phyloP scores from a whole-genome alignment of 2,888 invertebrate species.

The Agrilus mali region DNA sequence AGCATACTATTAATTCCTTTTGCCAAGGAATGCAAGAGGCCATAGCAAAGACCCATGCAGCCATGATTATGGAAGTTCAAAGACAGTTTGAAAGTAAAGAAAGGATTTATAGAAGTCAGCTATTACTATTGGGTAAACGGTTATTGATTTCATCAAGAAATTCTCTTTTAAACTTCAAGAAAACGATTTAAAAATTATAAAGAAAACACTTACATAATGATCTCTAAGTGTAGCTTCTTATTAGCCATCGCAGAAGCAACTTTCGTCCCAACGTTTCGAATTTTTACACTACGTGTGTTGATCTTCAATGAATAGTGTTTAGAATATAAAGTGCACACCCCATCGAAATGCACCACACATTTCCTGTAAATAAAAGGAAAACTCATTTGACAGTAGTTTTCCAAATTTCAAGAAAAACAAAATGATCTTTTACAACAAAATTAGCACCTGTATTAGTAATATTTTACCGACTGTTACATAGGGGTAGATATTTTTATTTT shows the following conservation, averaged over 20 bases:
- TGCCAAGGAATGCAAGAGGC: slow-evolving; percentile 54
- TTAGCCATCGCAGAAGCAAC: no score
- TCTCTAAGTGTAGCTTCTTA: no score
- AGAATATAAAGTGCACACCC: no score
- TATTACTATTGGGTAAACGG: slow-evolving; percentile 25
- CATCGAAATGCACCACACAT: background rate
- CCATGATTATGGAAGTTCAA: slow-evolving; percentile 53
- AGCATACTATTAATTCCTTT: slow-evolving; percentile 50
- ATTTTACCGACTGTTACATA: background rate
- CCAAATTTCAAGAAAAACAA: background rate
- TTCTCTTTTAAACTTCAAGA: slow-evolving; percentile 34
- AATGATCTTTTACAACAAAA: background rate
- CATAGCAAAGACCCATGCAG: slow-evolving; percentile 52
- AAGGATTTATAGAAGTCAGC: slow-evolving; percentile 29
- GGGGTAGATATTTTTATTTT: background rate
- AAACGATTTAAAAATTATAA: slow-evolving; percentile 26
- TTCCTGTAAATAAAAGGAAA: no score
- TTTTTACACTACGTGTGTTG: no score
- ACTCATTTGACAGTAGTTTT: background rate
- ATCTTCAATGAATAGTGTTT: no score
- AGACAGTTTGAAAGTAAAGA: slow-evolving; percentile 44
- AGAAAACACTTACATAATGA: background rate
- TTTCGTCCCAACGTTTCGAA: no score
- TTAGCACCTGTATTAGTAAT: background rate
- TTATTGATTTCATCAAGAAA: slow-evolving; percentile 15